A percentile compares a stretch with the other conserved stretches of the same genome.
Conservation (phyloP, 2,797 vertebrate species). For the Peromyscus eremicus region DNA sequence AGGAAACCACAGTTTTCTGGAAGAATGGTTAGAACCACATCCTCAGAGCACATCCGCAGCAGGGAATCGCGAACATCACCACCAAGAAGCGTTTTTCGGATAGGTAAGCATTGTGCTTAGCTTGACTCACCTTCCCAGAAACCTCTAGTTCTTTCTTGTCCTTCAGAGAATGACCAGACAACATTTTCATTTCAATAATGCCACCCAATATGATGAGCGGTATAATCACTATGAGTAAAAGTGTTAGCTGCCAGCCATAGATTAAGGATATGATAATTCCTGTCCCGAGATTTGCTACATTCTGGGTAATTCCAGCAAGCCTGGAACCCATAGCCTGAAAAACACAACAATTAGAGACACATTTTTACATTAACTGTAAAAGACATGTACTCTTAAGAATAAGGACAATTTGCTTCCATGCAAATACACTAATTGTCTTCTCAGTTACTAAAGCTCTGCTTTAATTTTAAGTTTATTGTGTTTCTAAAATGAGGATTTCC, state of each 20-base stretch:
- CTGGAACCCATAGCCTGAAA: slow-evolving; percentile 94
- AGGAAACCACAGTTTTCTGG: neutral
- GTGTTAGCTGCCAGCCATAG: slow-evolving; percentile 96
- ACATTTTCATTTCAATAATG: slow-evolving; percentile 93
- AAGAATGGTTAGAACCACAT: neutral
- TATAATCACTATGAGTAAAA: slow-evolving; percentile 94
- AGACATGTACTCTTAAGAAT: neutral
- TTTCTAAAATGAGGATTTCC: slow-evolving; percentile 55
- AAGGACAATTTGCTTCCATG: slow-evolving; percentile 8
- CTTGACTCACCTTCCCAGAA: slow-evolving; percentile 93
- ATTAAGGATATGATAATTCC: slow-evolving; percentile 93
- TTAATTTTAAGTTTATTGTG: neutral
- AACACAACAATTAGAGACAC: slow-evolving; percentile 33
- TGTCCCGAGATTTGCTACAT: slow-evolving; percentile 95
- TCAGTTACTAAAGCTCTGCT: neutral
- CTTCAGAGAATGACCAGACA: slow-evolving; percentile 93
- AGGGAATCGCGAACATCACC: neutral
- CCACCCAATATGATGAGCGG: slow-evolving; percentile 94
- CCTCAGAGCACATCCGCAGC: neutral
- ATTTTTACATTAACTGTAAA: slow-evolving; percentile 31
- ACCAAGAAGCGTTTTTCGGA: neutral
- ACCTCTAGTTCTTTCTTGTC: slow-evolving; percentile 96
- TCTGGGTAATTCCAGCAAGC: slow-evolving; percentile 93
- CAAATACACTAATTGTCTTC: slow-evolving; percentile 6
- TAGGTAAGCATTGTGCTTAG: neutral